phyloP scores from a whole-genome alignment of 2,113 vertebrate genomes.

The Cheilinus undulatus region DNA sequence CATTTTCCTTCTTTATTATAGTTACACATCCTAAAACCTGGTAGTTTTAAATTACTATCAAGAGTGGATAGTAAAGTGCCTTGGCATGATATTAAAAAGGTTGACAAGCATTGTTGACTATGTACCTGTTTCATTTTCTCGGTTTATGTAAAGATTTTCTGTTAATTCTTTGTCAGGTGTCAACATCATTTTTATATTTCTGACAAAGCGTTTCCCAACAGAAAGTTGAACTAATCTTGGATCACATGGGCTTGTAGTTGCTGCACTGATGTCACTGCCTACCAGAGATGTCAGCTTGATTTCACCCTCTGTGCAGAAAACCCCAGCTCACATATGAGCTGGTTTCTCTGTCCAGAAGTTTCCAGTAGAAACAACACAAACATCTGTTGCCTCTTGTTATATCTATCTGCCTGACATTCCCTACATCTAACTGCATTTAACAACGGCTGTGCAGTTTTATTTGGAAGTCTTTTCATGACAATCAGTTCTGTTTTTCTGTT shows the following conservation, averaged over 20 bases:
- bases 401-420: conserved; percentile 38
- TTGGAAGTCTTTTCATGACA: conserved; percentile 19
- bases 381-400: conserved; percentile 58
- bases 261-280: conserved; percentile 14
- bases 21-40: background rate
- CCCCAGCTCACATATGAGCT: conserved; percentile 38
- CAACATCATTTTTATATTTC: conserved; percentile 1
- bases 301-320: conserved; percentile 49
- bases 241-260: conserved; percentile 24
- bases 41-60: conserved; percentile 13
- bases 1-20: background rate
- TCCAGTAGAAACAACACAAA: conserved; percentile 50
- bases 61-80: background rate
- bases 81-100: background rate
- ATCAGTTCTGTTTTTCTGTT: conserved; percentile 6
- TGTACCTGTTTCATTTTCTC: background rate
- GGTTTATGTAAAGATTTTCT: background rate
- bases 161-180: conserved; percentile 19
- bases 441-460: conserved; percentile 11
- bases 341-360: conserved; percentile 40
- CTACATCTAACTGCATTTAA: conserved; percentile 29
- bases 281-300: conserved; percentile 39
- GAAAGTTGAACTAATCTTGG: conserved; percentile 18
- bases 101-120: conserved; percentile 12
- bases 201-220: conserved; percentile 28